These are phyloP conservation scores for Dendrocincla fuliginosa DNA, from an alignment of 2,797 vertebrate species.

Conservation along the genomic window DNA sequence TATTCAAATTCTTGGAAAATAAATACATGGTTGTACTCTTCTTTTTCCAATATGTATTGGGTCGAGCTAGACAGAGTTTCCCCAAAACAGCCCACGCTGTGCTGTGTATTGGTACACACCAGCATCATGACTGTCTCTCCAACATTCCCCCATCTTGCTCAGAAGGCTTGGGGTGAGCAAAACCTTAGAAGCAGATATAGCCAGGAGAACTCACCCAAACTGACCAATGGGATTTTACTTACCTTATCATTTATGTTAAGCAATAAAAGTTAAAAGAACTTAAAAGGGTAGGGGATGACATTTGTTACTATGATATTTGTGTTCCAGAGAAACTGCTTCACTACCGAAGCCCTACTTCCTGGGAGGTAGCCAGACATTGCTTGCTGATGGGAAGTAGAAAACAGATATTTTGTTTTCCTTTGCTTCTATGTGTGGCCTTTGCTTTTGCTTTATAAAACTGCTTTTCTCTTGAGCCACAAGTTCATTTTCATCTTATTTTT, in stretches of 20 bases:
- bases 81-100: neutral
- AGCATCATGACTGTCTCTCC: neutral
- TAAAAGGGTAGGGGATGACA: rapidly evolving
- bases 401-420: neutral
- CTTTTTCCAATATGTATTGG: neutral
- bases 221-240: neutral
- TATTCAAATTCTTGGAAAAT: neutral
- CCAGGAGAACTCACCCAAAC: neutral
- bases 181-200: neutral
- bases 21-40: neutral
- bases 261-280: neutral
- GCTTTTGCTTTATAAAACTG: neutral
- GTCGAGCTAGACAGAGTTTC: neutral
- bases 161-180: neutral
- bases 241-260: neutral
- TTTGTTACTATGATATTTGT: neutral
- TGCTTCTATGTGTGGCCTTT: neutral
- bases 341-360: neutral
- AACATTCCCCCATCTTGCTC: neutral
- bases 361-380: neutral
- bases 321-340: rapidly evolving
- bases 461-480: neutral
- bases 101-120: neutral
- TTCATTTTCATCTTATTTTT: neutral
- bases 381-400: neutral